Evolutionary conservation across 2,888 invertebrate species (phyloP).

Genomic region (Spodoptera picta): DNA sequence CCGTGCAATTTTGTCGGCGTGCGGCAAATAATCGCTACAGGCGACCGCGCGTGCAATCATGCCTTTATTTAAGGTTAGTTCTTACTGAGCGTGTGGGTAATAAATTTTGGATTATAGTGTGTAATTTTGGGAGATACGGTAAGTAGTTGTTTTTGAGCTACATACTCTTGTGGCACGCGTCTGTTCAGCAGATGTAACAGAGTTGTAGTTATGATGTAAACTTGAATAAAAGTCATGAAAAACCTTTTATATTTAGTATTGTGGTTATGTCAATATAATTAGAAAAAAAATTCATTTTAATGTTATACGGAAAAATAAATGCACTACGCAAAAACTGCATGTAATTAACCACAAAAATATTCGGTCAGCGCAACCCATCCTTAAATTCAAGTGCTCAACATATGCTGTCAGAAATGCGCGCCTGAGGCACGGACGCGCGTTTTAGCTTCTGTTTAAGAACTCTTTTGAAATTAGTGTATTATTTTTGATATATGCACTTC

Average conservation of each 20-base stretch:
- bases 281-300: too few relatives aligned
- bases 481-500: constrained; percentile 60
- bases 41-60: constrained; percentile 76
- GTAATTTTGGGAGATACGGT: not conserved
- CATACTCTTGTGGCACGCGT: too few relatives aligned
- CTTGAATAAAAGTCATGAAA: too few relatives aligned
- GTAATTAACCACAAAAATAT: not conserved
- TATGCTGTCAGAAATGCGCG: constrained; percentile 71
- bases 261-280: too few relatives aligned
- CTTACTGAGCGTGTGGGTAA: constrained; percentile 57
- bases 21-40: constrained; percentile 84
- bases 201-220: too few relatives aligned
- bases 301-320: too few relatives aligned
- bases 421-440: constrained; percentile 81
- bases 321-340: too few relatives aligned
- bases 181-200: too few relatives aligned
- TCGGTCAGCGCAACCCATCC: constrained; percentile 49
- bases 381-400: constrained; percentile 62
- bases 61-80: constrained; percentile 60
- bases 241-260: too few relatives aligned
- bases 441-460: constrained; percentile 86
- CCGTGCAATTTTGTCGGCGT: constrained; percentile 81
- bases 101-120: constrained; percentile 19
- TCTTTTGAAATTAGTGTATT: constrained; percentile 78
- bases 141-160: too few relatives aligned